These are phyloP conservation scores for Lasioglossum zephyrum DNA, from an alignment of 2,888 invertebrate genomes.

Conservation along the genomic window DNA sequence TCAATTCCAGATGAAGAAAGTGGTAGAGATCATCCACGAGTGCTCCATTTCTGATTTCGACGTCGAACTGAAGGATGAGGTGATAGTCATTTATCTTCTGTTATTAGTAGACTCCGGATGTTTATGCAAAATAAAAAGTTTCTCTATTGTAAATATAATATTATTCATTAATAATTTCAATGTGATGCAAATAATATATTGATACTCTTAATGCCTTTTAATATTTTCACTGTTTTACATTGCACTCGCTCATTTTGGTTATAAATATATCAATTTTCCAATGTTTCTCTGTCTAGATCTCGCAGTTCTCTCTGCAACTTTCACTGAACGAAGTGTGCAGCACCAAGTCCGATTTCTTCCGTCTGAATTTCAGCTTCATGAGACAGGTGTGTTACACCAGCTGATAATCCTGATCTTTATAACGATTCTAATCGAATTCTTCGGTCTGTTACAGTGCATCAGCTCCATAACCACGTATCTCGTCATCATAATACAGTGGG, in stretches of 20 bases:
- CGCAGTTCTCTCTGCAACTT: slow-evolving; percentile 57
- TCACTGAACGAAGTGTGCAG: slow-evolving; percentile 21
- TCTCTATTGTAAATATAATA: no score
- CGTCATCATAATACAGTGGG: slow-evolving; percentile 48
- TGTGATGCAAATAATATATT: no score
- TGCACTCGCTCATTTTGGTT: no score
- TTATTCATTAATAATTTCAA: no score
- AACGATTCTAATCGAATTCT: no score
- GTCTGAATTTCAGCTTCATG: slow-evolving; percentile 22
- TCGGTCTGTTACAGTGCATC: slow-evolving; percentile 33
- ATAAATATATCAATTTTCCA: background rate
- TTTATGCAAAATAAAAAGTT: no score
- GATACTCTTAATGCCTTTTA: no score
- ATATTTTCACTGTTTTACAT: no score
- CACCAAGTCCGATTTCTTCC: slow-evolving; percentile 15
- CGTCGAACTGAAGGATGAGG: slow-evolving; percentile 49
- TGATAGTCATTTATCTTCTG: background rate
- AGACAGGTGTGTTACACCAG: background rate
- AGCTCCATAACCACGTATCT: slow-evolving; percentile 37
- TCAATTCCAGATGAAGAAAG: slow-evolving; percentile 34
- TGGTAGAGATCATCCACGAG: slow-evolving; percentile 33
- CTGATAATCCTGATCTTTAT: background rate
- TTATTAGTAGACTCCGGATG: no score
- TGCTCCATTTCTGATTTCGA: slow-evolving; percentile 4
- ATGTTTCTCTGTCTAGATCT: slow-evolving; percentile 29